Conservation (phyloP, 1,140 invertebrate species). For the Andrena cerasifolii region DNA sequence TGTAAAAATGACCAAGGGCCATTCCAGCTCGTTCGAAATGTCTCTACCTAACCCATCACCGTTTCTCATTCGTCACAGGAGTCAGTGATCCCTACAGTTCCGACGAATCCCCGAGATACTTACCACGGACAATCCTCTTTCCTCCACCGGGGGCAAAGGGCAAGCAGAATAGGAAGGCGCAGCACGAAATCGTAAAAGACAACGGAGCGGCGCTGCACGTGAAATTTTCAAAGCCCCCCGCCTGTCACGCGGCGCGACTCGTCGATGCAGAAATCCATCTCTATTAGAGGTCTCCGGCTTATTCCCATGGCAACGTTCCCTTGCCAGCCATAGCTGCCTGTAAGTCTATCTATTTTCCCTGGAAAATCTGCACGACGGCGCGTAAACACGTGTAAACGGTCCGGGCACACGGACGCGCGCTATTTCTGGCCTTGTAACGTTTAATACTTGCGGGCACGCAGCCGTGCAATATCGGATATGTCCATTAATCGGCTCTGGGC, state of each 20-base stretch:
- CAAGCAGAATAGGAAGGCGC: neutral
- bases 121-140: too few relatives aligned
- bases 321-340: slow-evolving; percentile 15
- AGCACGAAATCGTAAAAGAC: neutral
- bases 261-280: slow-evolving; percentile 62
- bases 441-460: slow-evolving; percentile 51
- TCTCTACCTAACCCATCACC: too few relatives aligned
- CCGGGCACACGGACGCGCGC: neutral
- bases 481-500: slow-evolving; percentile 57
- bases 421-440: slow-evolving; percentile 51
- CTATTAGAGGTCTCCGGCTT: slow-evolving; percentile 65
- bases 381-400: slow-evolving; percentile 30
- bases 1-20: too few relatives aligned
- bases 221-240: slow-evolving; percentile 42
- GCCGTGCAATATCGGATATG: slow-evolving; percentile 56
- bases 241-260: slow-evolving; percentile 36
- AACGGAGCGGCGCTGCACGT: slow-evolving; percentile 8
- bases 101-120: too few relatives aligned
- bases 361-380: slow-evolving; percentile 42
- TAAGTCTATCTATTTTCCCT: slow-evolving; percentile 53
- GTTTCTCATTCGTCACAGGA: too few relatives aligned
- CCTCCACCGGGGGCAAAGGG: too few relatives aligned
- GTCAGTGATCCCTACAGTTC: too few relatives aligned
- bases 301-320: slow-evolving; percentile 66
- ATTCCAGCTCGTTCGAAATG: too few relatives aligned